Base-by-base conservation (phyloP, 2,888 invertebrate genomes). In the Sericinus montela region DNA sequence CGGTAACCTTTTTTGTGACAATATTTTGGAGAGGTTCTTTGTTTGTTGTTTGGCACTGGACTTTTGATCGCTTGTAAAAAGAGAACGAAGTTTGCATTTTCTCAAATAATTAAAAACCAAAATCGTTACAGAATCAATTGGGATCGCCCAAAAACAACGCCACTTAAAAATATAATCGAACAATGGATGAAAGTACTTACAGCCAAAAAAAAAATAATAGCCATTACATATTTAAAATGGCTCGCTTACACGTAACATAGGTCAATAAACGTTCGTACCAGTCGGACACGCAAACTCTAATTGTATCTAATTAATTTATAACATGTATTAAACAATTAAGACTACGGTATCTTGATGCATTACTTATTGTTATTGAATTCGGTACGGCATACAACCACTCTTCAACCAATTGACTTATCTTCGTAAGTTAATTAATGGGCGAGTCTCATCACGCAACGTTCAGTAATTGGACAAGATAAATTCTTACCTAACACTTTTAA, bases 321-420 rank as follows among this genome's bases (percentile, higher is more conserved):
- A 87, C 85, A 80, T 76, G 81, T 76, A 87, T 87, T 87, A 87
- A 87, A 87, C 86, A 87, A 85, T 86, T 85, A 85, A 78, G 75
- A 64, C 67, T 63, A 65, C 66, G 64, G 72, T 86, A 87, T 86
- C 87, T 84, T 72, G 82, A 80, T 79, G 76, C 79, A 83, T 80
- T 79, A 75, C 47, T 56, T 56, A 52, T 75, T 74, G 77, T 77
- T 83, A 84, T 82, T 80, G 80, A 76, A 82, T 83, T 82, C 72
- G 75, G 80, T 69, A 67, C 72, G 67, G 63, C 62, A 61, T 63
- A 68, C 32, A 32, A 32, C 67, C 63, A 67, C 73, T 71, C 69
- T 72, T 72, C 70, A 69, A 61, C 75, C 85, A 86, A 86, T 86
- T 85, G 85, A 77, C 80, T 85, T 86, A 86, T 85, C 85, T 86